Percentiles rank a stretch among this genome's conserved stretches.
Conservation (phyloP, 1,140 invertebrate species). For the Drosophila tani region DNA sequence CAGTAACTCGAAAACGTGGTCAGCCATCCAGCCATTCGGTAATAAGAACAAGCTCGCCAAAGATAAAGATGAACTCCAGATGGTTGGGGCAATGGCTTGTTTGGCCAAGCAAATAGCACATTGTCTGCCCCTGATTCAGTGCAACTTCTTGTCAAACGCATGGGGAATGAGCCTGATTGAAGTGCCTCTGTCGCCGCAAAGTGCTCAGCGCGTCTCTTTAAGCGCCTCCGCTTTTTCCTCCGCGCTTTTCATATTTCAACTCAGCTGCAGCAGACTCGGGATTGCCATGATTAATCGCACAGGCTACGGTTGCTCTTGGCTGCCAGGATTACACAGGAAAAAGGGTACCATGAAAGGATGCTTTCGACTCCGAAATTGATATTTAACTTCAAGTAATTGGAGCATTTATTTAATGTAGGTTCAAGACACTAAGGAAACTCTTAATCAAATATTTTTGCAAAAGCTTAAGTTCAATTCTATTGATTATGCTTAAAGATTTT, state of each 20-base stretch:
- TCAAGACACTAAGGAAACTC: not conserved
- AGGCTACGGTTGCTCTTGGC: conserved; percentile 17
- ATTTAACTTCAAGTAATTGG: not conserved
- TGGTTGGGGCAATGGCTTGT: conserved; percentile 25
- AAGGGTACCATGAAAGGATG: no score
- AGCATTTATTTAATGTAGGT: not conserved
- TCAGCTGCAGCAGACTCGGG: conserved; percentile 26
- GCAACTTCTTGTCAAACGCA: conserved; percentile 82
- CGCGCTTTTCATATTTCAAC: conserved; percentile 51
- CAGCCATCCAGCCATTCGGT: conserved; percentile 22
- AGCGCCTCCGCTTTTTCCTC: conserved; percentile 31
- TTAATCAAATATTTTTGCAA: not conserved
- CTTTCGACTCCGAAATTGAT: not conserved
- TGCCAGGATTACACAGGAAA: not conserved
- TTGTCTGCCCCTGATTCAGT: conserved; percentile 30
- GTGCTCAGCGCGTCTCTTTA: conserved; percentile 48
- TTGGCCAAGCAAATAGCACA: conserved; percentile 57
- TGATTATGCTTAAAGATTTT: not conserved
- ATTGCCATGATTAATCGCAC: conserved; percentile 80
- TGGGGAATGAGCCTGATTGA: conserved; percentile 77
- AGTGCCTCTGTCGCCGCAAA: conserved; percentile 62
- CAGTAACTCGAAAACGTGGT: conserved; percentile 46
- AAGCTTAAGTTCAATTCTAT: not conserved
- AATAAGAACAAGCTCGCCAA: conserved; percentile 28
- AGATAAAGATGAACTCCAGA: conserved; percentile 45